Conservation (phyloP, 2,113 vertebrate species). For the Podarcis muralis region DNA sequence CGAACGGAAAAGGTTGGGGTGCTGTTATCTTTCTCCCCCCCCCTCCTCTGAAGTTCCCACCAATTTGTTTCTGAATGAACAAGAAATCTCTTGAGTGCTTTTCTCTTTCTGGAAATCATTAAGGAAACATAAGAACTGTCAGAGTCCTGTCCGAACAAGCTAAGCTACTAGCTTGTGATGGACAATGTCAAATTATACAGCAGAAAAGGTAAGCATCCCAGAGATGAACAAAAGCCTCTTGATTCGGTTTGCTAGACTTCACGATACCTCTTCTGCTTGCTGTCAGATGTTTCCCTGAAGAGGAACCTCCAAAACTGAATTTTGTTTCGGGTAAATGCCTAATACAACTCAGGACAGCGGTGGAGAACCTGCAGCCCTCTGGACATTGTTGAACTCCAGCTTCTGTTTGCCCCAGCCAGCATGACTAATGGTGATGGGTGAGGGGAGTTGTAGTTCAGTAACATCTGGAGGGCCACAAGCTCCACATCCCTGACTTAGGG, state of each 20-base stretch:
- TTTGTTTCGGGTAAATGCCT: background rate
- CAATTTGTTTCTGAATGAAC: constrained; percentile 16
- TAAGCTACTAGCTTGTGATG: background rate
- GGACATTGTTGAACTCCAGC: background rate
- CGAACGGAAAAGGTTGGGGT: background rate
- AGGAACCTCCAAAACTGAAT: background rate
- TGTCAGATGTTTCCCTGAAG: background rate
- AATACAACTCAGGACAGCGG: background rate
- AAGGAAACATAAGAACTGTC: background rate
- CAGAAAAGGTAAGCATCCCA: background rate
- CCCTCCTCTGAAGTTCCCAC: constrained; percentile 24
- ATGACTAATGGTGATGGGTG: too few species aligned
- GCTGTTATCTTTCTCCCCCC: too few species aligned
- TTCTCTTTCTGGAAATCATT: background rate
- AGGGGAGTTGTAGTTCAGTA: too few species aligned
- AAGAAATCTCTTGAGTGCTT: background rate
- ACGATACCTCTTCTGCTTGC: background rate
- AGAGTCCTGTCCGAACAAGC: background rate
- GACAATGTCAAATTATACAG: background rate
- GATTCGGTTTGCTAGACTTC: background rate
- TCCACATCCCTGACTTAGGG: background rate
- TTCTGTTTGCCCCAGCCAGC: too few species aligned
- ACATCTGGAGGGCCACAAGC: too few species aligned
- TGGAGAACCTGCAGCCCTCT: background rate
- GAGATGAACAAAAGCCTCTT: background rate